Base-by-base conservation (phyloP, 2,888 invertebrate genomes). In the Meandrusa payeni region DNA sequence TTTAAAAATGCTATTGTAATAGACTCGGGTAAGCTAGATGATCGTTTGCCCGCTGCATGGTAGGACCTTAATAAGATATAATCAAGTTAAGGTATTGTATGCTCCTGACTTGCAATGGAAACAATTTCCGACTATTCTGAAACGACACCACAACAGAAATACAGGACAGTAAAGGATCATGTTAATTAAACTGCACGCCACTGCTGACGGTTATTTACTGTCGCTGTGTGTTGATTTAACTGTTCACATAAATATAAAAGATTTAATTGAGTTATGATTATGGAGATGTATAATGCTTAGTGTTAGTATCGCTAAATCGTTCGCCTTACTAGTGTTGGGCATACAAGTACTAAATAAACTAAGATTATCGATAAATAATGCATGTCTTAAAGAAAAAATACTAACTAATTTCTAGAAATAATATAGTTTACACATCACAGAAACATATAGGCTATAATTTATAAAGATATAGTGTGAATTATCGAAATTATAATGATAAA, bases 261-360 rank as follows among this genome's bases (percentile, higher is more conserved):
- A 82, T 83, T 83, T 83, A 81, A 86, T 86, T 85, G 81, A 86
- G 75, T 85, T 86, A 85, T 85, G 79, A 82, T 81, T 76, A 79
- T 77, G 67, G 69, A 66, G 58, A 60, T 66, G 71, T 73, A 76
- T 79, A 80, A 82, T 80, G 79, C 61, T 64, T 61, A 58, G 60
- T 58, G 62, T 61, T 53, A 45, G 48, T 55, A 56, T 27, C 26
- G 43, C 43, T 38, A 43, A 43, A 38, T 38, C 38, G 43, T 27
- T 38, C 32, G 52, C 57, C 55, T 52, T 15, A 28, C 6, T 67
- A 69, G 69, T 47, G 68, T 46, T 56, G 71, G 17, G 52, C 6
- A 23, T 22, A 15, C 54, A 54, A 48, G 48, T n/a, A 41, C 20
- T 2, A 11, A 6, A 27, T 6, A 11, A 4, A 28, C 28, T 2